Base-by-base conservation (phyloP, 1,140 invertebrate species). In the Ceratoteleas bidentatus region DNA sequence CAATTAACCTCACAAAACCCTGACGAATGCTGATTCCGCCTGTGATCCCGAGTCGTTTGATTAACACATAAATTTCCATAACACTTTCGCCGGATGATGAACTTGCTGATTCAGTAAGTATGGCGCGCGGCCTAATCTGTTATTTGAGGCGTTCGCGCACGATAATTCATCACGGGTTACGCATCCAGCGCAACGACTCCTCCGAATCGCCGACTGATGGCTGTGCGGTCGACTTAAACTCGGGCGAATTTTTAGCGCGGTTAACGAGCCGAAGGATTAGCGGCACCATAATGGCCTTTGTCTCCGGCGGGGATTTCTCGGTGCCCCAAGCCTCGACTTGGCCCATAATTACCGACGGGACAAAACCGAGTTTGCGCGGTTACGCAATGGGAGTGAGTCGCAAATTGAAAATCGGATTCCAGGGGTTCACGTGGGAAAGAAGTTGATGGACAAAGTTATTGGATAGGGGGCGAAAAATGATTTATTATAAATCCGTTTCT, bases 121-220 rank as follows among this genome's bases (percentile, higher is more conserved):
- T 32, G 5, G 24, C 32, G 38, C 53, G 15, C 66, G 15, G 68
- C 36, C 24, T 56, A 68, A 76, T 76, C 24, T 61, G 64, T 61
- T 68, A 76, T 61, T 53, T 36, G n/a, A 70, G 34, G 6, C 53
- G 15, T 15, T 50, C 43, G 45, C 13, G 13, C 33, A 60, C 6
- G 45, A 60, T 78, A 78, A 78, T 78, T 78, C 66, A 78, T 78
- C 32, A 52, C 50, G 32, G 15, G 57, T 49, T 62, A 56, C 57
- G 64, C 73, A 62, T 54, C 40, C 54, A 7, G 6, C 13, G 11
- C 43, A 47, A 65, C 13, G 16, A 33, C 57, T 68, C 58, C 49
- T 32, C 40, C 40, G 61, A 72, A 36, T 54, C 43, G 36, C 40
- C 69, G 62, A 75, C 34, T 61, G 72, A 75, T 61, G 62, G 49